A percentile compares a stretch with the other conserved stretches of the same genome.
Evolutionary conservation across 2,888 invertebrate species (phyloP).

Genomic region (Trichogramma evanescens): DNA sequence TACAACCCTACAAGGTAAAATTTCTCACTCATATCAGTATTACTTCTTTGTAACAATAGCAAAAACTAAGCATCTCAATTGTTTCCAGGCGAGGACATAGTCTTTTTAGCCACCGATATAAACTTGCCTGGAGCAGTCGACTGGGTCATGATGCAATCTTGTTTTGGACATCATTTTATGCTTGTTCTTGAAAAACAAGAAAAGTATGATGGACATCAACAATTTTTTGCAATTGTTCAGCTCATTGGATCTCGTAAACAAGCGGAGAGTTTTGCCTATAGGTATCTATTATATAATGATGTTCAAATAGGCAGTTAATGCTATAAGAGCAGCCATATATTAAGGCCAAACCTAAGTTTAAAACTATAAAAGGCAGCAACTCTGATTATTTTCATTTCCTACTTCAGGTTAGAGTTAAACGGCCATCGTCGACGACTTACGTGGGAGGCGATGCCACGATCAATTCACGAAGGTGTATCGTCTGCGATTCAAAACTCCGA

Average conservation of each 20-base stretch:
- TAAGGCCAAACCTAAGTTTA: background rate
- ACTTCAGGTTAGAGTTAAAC: constrained; percentile 81
- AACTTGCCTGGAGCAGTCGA: constrained; percentile 98
- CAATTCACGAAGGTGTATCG: constrained; percentile 97
- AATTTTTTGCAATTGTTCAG: constrained; percentile 97
- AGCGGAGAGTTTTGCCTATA: constrained; percentile 97
- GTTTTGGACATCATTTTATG: constrained; percentile 99
- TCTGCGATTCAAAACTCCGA: constrained; percentile 96
- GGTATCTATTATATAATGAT: constrained; percentile 47
- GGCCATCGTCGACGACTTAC: constrained; percentile 89
- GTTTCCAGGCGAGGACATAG: constrained; percentile 85
- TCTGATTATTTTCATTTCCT: background rate
- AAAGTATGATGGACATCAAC: constrained; percentile 93
- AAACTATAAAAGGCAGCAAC: background rate
- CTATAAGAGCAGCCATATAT: background rate
- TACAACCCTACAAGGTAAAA: constrained; percentile 89
- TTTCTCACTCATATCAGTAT: background rate
- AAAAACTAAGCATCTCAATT: background rate
- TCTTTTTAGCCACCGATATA: constrained; percentile 98
- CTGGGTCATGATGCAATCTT: constrained; percentile 99
- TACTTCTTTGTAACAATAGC: background rate
- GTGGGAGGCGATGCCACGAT: constrained; percentile 98
- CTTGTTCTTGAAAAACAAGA: constrained; percentile 97
- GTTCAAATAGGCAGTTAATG: background rate
- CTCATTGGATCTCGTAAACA: constrained; percentile 97